Conservation (phyloP, 1,140 invertebrate species). For the Lepidurus packardi region DNA sequence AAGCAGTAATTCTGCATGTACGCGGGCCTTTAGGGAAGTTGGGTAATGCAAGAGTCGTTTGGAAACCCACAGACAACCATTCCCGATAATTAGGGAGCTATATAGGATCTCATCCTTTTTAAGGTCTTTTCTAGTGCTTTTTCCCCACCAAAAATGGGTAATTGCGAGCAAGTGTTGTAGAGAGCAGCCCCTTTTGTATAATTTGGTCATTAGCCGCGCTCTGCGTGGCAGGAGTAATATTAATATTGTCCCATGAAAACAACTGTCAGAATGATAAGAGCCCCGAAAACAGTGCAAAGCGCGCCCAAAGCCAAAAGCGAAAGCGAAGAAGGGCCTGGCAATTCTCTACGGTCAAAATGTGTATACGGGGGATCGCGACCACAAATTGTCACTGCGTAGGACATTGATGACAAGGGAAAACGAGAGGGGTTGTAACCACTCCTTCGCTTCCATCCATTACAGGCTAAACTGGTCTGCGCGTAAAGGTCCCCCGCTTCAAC, state of each 20-base stretch:
- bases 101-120: background rate
- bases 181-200: background rate
- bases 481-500: background rate
- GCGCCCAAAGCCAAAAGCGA: background rate
- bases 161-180: background rate
- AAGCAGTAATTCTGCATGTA: no score
- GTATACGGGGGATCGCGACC: background rate
- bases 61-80: background rate
- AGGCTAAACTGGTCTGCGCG: background rate
- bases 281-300: background rate
- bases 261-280: slow-evolving; percentile 15
- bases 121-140: background rate
- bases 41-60: no score
- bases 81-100: background rate
- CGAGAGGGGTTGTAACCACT: background rate
- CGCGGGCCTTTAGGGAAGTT: no score
- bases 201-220: background rate
- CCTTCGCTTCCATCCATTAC: background rate
- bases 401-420: slow-evolving; percentile 15
- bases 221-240: background rate
- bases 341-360: slow-evolving; percentile 4
- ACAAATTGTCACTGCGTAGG: slow-evolving; percentile 6
- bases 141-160: background rate
- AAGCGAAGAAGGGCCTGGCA: background rate
- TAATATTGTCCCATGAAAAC: slow-evolving; percentile 17